Evolutionary conservation across 2,888 invertebrate species (phyloP).

Genomic region (Nudaria mundana): DNA sequence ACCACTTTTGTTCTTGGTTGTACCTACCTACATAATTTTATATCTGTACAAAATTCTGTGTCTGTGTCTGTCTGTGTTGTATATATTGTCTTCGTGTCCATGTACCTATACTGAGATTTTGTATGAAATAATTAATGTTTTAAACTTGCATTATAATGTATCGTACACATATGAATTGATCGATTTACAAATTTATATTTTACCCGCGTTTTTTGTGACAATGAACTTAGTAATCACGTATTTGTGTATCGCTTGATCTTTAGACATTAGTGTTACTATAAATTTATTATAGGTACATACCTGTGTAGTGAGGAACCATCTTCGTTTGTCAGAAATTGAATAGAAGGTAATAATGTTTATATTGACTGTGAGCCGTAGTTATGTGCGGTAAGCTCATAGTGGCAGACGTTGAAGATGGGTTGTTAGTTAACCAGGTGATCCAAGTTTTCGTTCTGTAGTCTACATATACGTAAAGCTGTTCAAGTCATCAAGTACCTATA

Average conservation of each 20-base stretch:
- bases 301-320: too few species aligned
- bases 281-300: conserved; percentile 19
- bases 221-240: conserved; percentile 25
- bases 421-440: conserved; percentile 29
- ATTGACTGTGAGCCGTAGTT: conserved; percentile 29
- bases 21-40: conserved; percentile 26
- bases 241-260: conserved; percentile 42
- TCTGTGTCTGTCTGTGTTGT: too few species aligned
- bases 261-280: conserved; percentile 31
- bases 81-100: conserved; percentile 59
- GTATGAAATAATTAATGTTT: conserved; percentile 29
- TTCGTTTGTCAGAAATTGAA: too few species aligned
- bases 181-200: conserved; percentile 17
- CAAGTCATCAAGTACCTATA: conserved; percentile 9
- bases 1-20: not conserved
- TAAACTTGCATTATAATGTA: conserved; percentile 10
- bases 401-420: conserved; percentile 35
- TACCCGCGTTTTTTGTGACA: conserved; percentile 20
- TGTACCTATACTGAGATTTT: conserved; percentile 36
- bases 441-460: conserved; percentile 23
- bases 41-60: conserved; percentile 27
- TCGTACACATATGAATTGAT: conserved; percentile 31
- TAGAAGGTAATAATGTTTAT: conserved; percentile 37
- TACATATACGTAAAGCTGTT: conserved; percentile 16
- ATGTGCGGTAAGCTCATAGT: conserved; percentile 25